Evolutionary conservation across 2,888 invertebrate genomes (phyloP), one percentile per base, ranked within the genome.

Genomic region (Nomada ruficornis): DNA sequence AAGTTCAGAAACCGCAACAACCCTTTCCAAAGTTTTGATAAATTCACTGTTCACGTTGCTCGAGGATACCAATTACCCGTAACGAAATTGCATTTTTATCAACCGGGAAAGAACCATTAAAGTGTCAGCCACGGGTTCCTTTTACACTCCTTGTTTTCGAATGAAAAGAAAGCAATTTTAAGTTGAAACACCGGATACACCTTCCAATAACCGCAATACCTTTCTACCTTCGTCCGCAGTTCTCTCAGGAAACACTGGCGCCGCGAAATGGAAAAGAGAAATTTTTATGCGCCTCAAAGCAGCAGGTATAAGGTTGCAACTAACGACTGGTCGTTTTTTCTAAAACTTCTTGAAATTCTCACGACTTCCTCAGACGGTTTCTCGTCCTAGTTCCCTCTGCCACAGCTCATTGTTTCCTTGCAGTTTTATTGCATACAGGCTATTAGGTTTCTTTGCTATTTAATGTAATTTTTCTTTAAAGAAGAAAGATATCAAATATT

Each of bases 111-210:
- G 42, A 18, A 52, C 29, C 26, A 74, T 74, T 65, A 67, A 52
- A 23, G 26, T 1, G n/a, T n/a, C 10, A 47, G 13, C 9, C n/a
- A 4, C 42, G 11, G 9, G 26, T 1, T 23, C 42, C 18, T 15
- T 23, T 18, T 9, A 26, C 23, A 23, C 54, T 23, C 50, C 68
- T 68, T 54, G 59, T 54, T 59, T 62, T 54, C n/a, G 23, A 60
- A 69, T 75, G 68, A 62, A 76, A 70, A 44, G 55, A 44, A 70
- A 55, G 47, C 54, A 50, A 63, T 76, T 76, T 76, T 57, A 57
- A 76, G 76, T 69, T 70, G 63, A 55, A 67, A 59, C 7, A 50
- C 23, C 20, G 67, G 20, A 52, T 59, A 47, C 26, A 47, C 29
- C 11, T 36, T 9, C 59, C 59, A 36, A 67, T 23, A 50, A 15